Base-by-base conservation (phyloP, 2,888 invertebrate genomes). In the Ophioninae sp. region DNA sequence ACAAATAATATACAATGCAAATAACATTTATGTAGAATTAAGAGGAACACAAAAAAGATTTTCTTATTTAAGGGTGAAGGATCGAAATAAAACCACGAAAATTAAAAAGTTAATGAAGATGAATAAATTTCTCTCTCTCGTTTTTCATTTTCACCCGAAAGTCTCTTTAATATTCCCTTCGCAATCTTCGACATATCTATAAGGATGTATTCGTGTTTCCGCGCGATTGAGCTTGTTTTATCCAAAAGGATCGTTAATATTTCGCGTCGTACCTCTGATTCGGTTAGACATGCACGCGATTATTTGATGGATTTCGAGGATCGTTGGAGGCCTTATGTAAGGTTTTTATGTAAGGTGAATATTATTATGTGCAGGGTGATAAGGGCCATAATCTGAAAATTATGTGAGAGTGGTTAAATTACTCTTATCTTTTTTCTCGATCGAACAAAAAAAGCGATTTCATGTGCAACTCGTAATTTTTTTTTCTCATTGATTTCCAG, bases 241-340 rank as follows among this genome's bases (percentile, higher is more conserved):
- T 17, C 51, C 51, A 13, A 51, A 58, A 63, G 20, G 64, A 13
- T 63, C 69, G 22, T 39, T 37, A 67, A 51, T 41, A 22, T 20
- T 30, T 44, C 56, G 13, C 13, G 17, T 5, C 51, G 51, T 51
- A 5, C 2, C 51, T 17, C 3, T 17, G 51, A 51, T 51, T 51
- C 17, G 0, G 51, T 51, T 13, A 6, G 58, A 41, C 13, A 9
- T 61, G 44, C 59, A 30, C n/a, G 51, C n/a, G 20, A 65, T 72
- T 72, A 23, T 22, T 58, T 51, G 20, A 51, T 59, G 20, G 51
- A 78, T 61, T 51, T 20, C 13, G 51, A 56, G 20, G 20, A 13
- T 13, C 67, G 17, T 41, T 5, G 9, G 51, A 51, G n/a, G 58
- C 58, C 7, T 17, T 39, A 77, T 83, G 58, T 73, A 80, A 58